These are phyloP conservation scores for Talpa occidentalis DNA, from an alignment of 2,113 vertebrate genomes.

Conservation along the genomic window DNA sequence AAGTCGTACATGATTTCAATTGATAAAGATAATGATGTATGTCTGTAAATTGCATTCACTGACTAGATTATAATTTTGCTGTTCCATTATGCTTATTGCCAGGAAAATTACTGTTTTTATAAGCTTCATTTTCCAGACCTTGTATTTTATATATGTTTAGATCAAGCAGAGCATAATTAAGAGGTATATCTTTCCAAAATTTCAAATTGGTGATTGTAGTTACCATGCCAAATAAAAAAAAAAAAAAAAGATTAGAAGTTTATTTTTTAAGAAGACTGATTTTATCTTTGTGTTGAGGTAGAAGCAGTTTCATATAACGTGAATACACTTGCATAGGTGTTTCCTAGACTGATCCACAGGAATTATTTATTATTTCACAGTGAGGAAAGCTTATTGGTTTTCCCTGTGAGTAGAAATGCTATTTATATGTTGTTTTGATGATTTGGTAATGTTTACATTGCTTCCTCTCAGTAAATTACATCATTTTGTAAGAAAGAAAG, in stretches of 20 bases:
- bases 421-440: constrained; percentile 63
- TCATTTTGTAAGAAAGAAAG: constrained; percentile 17
- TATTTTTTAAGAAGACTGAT: too few species aligned
- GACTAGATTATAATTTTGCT: constrained; percentile 61
- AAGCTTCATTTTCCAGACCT: constrained; percentile 65
- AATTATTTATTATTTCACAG: constrained; percentile 70
- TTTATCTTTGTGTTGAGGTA: constrained; percentile 38
- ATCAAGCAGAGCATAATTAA: constrained; percentile 59
- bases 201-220: constrained; percentile 66
- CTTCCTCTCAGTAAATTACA: not conserved
- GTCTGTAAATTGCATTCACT: constrained; percentile 54
- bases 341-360: constrained; percentile 64
- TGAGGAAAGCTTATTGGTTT: constrained; percentile 56
- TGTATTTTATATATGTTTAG: constrained; percentile 58
- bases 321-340: constrained; percentile 37
- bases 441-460: constrained; percentile 30
- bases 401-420: constrained; percentile 74
- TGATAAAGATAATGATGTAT: constrained; percentile 75
- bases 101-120: constrained; percentile 65
- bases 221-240: constrained; percentile 27
- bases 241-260: not conserved
- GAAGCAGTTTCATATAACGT: constrained; percentile 31
- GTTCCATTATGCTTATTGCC: constrained; percentile 55
- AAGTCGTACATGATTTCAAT: constrained; percentile 65
- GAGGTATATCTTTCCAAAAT: constrained; percentile 58